Percentiles rank a stretch among this genome's conserved stretches.
phyloP scores from a whole-genome alignment of 2,888 invertebrate genomes.

The Tridacna gigas region DNA sequence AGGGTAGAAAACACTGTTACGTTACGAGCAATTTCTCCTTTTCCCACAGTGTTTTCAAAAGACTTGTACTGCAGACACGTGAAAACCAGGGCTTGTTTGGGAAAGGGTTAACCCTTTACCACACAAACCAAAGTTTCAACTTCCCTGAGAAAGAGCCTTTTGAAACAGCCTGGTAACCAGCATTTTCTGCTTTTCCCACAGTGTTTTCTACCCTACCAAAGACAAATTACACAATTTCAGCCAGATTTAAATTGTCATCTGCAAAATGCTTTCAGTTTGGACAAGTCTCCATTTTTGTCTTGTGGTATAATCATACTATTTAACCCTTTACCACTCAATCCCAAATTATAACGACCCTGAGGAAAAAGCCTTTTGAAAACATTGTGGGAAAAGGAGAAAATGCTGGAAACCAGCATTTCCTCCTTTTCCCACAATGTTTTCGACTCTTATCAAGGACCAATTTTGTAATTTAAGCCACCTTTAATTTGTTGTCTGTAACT shows the following conservation, averaged over 20 bases:
- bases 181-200: no score
- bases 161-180: no score
- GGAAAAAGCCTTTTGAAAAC: neutral
- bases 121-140: no score
- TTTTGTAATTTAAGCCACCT: neutral
- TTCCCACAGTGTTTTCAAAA: neutral
- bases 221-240: no score
- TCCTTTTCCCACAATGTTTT: neutral
- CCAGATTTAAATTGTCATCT: no score
- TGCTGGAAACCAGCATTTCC: neutral
- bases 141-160: no score
- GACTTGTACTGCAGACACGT: neutral
- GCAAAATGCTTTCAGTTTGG: no score
- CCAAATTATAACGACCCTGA: neutral
- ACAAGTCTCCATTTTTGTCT: no score
- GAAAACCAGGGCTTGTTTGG: neutral
- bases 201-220: no score
- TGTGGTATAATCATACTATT: no score
- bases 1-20: neutral
- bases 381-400: neutral
- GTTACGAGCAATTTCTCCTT: neutral
- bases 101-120: constrained; percentile 1
- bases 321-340: no score
- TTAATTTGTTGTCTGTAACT: neutral
- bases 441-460: neutral